Evolutionary conservation across 2,888 invertebrate genomes (phyloP), one percentile per base, ranked within the genome.

Genomic region (Neocrepidodera transversa): DNA sequence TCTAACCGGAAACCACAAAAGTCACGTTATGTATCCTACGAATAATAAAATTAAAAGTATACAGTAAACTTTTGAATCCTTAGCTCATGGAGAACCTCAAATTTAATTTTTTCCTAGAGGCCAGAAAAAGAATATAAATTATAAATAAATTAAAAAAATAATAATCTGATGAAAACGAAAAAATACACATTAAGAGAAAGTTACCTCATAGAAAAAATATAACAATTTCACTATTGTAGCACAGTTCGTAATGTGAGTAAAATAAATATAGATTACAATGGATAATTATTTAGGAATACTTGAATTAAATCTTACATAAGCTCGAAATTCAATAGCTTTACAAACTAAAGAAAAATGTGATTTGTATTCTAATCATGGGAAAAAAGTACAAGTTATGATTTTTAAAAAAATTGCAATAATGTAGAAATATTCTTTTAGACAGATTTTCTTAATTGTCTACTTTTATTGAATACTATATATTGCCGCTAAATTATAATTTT

Each of bases 331-430:
- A 32, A 32, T 32, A 13, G 32, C 32, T 32, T 32, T 13, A 32
- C 32, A 32, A 32, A 32, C 32, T 32, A n/a, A 32, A 32, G 3
- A 2, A 32, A 23, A 32, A 28, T 28, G 10, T 13, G 32, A 32
- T 11, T 32, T 32, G 32, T 11, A 32, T 32, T 32, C 32, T 32
- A 32, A 32, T 32, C 32, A 32, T 32, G 32, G 32, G 32, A 32
- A 32, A 23, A n/a, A 32, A 32, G n/a, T 32, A 32, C 32, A 32
- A 32, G 13, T 2, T 2, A 5, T 13, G 11, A 8, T 13, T 13
- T 32, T 13, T 32, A 13, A 32, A 32, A 32, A 2, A 11, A 13
- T 32, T 32, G 32, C 11, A 13, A 2, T 11, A 13, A 13, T 32
- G 32, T 32, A 8, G 32, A 32, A n/a, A 32, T 32, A 28, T 10